Evolutionary conservation across 2,888 invertebrate genomes (phyloP).

Genomic region (Phalera bucephala): DNA sequence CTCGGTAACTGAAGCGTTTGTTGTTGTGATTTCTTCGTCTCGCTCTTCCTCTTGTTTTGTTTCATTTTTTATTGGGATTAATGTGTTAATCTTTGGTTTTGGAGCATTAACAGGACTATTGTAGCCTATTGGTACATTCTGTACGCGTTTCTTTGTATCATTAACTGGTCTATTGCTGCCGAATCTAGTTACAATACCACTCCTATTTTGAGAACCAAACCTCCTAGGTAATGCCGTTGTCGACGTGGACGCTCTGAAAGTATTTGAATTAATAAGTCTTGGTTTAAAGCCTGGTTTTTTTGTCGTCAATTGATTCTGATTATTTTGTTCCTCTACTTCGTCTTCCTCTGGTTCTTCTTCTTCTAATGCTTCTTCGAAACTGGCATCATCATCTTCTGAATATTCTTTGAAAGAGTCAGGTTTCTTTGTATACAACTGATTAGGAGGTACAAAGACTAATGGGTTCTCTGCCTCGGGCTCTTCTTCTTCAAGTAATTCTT

Average conservation of each 20-base stretch:
- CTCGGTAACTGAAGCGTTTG: slow-evolving; percentile 34
- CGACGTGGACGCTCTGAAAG: slow-evolving; percentile 68
- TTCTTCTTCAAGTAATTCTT: slow-evolving; percentile 57
- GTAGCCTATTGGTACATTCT: slow-evolving; percentile 71
- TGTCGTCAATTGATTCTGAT: slow-evolving; percentile 44
- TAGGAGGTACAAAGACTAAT: slow-evolving; percentile 69
- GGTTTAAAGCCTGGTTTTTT: slow-evolving; percentile 61
- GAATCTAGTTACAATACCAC: slow-evolving; percentile 56
- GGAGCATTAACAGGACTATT: slow-evolving; percentile 33
- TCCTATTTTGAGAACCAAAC: slow-evolving; percentile 53
- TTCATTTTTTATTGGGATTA: slow-evolving; percentile 20
- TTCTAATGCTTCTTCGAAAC: slow-evolving; percentile 39
- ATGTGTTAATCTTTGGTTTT: slow-evolving; percentile 16
- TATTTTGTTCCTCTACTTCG: slow-evolving; percentile 45
- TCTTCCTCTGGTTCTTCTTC: slow-evolving; percentile 48
- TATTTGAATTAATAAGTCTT: slow-evolving; percentile 64
- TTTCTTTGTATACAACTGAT: slow-evolving; percentile 68
- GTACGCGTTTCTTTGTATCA: slow-evolving; percentile 65
- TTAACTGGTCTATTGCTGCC: slow-evolving; percentile 49
- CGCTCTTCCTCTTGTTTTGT: slow-evolving; percentile 32
- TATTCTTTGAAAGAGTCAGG: slow-evolving; percentile 45
- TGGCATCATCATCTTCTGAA: slow-evolving; percentile 32
- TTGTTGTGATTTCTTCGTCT: slow-evolving; percentile 46
- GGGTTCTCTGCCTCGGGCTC: slow-evolving; percentile 57
- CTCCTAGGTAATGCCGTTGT: slow-evolving; percentile 67